A percentile compares a stretch with the other conserved stretches of the same genome.
Evolutionary conservation across 2,797 vertebrate genomes (phyloP).

Genomic region (Oryzias dopingdopingensis): DNA sequence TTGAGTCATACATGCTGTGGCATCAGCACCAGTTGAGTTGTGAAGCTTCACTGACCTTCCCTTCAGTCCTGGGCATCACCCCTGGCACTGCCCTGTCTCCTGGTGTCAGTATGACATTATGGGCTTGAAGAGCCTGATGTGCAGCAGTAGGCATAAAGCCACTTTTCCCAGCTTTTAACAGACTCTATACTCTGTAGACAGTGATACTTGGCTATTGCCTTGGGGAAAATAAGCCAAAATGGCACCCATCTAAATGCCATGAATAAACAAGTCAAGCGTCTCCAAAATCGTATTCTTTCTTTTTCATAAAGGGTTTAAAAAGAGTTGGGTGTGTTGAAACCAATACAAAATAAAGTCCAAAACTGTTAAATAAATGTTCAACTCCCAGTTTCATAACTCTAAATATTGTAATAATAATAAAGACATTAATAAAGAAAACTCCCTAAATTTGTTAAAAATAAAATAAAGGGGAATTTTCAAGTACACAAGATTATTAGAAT

Average conservation of each 20-base stretch:
- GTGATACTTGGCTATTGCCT: slow-evolving; percentile 17
- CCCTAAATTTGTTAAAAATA: too few relatives aligned
- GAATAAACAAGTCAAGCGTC: slow-evolving; percentile 4
- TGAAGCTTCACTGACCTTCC: slow-evolving; percentile 71
- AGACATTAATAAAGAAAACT: too few relatives aligned
- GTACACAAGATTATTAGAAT: too few relatives aligned
- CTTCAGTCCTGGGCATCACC: slow-evolving; percentile 71
- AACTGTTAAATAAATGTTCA: too few relatives aligned
- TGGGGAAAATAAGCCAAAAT: slow-evolving; percentile 22
- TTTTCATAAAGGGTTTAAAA: neutral
- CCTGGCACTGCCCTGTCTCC: slow-evolving; percentile 68
- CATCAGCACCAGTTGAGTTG: slow-evolving; percentile 61
- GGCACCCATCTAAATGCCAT: slow-evolving; percentile 13
- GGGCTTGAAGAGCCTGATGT: slow-evolving; percentile 67
- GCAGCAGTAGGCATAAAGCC: slow-evolving; percentile 60
- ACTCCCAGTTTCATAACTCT: too few relatives aligned
- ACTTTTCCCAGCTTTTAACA: slow-evolving; percentile 44
- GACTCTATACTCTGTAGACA: slow-evolving; percentile 30
- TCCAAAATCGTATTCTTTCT: slow-evolving; percentile 5
- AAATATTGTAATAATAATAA: too few relatives aligned
- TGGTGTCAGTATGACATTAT: slow-evolving; percentile 72
- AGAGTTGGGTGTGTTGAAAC: too few relatives aligned
- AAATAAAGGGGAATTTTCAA: too few relatives aligned
- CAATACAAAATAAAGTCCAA: too few relatives aligned
- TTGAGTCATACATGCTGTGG: slow-evolving; percentile 70